Evolutionary conservation across 92 coral and sea anemone genomes (phyloP), one percentile per base, ranked within the genome.

Genomic region (Umimayanthus chanpuru): DNA sequence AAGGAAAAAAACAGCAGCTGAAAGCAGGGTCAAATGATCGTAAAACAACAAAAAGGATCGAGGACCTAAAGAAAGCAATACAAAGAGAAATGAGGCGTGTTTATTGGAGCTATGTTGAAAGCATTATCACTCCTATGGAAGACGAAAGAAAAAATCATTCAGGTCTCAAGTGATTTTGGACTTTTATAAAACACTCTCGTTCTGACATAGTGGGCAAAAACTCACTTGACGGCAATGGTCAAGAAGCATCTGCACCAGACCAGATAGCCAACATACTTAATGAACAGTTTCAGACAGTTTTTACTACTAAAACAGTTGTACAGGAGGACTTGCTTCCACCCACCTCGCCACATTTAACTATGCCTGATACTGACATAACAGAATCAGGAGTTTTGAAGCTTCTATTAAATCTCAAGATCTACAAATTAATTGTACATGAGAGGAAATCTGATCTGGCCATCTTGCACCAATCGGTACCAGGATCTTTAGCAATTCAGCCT

Each of bases 151-250:
- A 82, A 39, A 53, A 73, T 41, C 78, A 23, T 4, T 82, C 89
- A 85, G 77, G 92, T 1, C 47, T 89, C 82, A 89, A 91, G 76
- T 50, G 91, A 61, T 89, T 91, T 23, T 91, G 89, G 92, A 80
- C 89, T 47, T 91, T 89, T 58, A 88, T 89, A 2, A 88, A 91
- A 73, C 36, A 32, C 36, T 32, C 36, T 32, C 0, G 36, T 32
- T 32, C 36, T 32, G 36, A 32, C 36, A 32, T 47, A 43, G 50
- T 85, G 79, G 88, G 88, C 14, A 55, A 76, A 1, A 61, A 26
- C 12, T 86, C 85, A 30, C 56, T 86, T 23, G 39, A 73, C 43
- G 73, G 40, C 70, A 71, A 89, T 47, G 92, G 92, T 9, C 36
- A 32, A 32, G 36, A 32, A 32, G 36, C 2, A 32, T 32, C 36